A percentile compares a stretch with the other conserved stretches of the same genome.
Evolutionary conservation across 2,888 invertebrate genomes (phyloP).

Genomic region (Rhopalosiphum nymphaeae): DNA sequence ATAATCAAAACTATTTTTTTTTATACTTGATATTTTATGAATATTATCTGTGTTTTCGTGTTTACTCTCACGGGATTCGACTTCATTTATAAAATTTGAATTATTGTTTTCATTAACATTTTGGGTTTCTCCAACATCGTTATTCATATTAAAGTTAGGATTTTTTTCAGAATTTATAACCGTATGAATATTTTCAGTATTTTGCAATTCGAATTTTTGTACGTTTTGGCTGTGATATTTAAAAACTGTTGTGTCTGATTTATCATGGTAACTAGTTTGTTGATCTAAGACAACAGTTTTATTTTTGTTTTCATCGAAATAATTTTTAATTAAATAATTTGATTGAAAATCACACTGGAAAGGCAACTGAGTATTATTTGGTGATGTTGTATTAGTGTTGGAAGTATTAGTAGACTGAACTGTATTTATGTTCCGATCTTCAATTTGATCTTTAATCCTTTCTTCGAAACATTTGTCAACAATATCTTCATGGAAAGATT

Average conservation of each 20-base stretch:
- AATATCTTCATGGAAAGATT: slow-evolving; percentile 55
- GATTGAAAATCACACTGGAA: slow-evolving; percentile 54
- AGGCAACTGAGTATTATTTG: slow-evolving; percentile 5
- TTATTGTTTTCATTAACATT: not conserved
- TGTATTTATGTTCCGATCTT: not conserved
- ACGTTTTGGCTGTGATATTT: not conserved
- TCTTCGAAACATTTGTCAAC: slow-evolving; percentile 61
- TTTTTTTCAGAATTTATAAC: slow-evolving; percentile 13
- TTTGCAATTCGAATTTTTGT: slow-evolving; percentile 19
- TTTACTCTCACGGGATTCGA: not conserved
- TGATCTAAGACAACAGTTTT: not conserved
- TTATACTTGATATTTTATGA: not conserved
- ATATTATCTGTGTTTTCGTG: not conserved
- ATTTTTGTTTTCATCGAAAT: slow-evolving; percentile 52
- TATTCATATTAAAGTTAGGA: not conserved
- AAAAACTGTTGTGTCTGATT: not conserved
- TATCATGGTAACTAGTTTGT: not conserved
- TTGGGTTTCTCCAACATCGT: not conserved
- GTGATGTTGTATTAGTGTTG: not conserved
- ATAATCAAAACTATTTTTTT: slow-evolving; percentile 36
- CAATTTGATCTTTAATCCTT: slow-evolving; percentile 50
- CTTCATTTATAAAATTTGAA: slow-evolving; percentile 12
- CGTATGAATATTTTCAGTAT: not conserved
- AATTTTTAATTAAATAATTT: slow-evolving; percentile 47
- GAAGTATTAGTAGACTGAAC: not conserved